phyloP scores from a whole-genome alignment of 2,113 vertebrate species.

The Picathartes gymnocephalus region DNA sequence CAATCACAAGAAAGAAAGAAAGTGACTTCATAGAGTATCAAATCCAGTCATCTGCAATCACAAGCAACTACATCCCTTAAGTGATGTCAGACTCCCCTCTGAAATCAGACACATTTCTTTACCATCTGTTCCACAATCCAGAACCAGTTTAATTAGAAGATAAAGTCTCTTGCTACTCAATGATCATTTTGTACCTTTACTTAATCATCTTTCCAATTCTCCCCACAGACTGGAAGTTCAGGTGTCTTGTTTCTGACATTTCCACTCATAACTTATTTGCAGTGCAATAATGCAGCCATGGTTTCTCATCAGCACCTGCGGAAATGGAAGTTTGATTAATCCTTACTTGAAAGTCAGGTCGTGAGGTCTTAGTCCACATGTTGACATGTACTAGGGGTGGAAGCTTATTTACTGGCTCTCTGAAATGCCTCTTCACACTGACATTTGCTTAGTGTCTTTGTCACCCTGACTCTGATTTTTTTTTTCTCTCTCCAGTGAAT shows the following conservation, averaged over 20 bases:
- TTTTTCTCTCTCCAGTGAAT: neutral
- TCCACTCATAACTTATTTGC: neutral
- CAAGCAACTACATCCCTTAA: neutral
- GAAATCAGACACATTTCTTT: neutral
- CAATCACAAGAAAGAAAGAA: neutral
- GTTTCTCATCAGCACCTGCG: neutral
- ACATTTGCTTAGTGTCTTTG: neutral
- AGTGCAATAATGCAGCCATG: rapidly evolving
- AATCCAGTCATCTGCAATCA: neutral
- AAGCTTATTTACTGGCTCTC: slow-evolving; percentile 12
- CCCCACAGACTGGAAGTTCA: neutral
- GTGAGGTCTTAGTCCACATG: neutral
- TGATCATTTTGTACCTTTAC: neutral
- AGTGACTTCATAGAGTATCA: neutral
- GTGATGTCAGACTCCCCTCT: neutral
- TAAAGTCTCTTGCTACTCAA: neutral
- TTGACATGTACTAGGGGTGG: neutral
- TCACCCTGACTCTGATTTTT: neutral
- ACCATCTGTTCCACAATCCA: neutral
- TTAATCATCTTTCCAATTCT: neutral
- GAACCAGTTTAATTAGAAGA: slow-evolving; percentile 18
- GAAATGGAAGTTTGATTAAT: slow-evolving; percentile 8
- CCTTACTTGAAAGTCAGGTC: neutral
- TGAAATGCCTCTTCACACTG: neutral
- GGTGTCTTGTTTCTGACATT: neutral